Percentiles rank a stretch among this genome's conserved stretches.
Conservation (phyloP, 2,888 invertebrate species). For the Cheilosia pagana region DNA sequence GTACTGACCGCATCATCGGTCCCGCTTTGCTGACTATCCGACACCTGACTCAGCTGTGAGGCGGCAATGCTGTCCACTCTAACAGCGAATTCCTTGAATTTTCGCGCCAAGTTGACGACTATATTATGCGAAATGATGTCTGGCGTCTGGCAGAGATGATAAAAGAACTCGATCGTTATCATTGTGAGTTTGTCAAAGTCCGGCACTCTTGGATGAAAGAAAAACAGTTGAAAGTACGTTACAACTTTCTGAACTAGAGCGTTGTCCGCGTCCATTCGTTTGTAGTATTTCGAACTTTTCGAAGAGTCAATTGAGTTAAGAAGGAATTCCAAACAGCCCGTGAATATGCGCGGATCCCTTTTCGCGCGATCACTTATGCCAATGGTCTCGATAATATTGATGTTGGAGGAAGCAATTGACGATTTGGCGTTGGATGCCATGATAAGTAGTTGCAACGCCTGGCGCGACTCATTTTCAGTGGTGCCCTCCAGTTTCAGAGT, state of each 20-base stretch:
- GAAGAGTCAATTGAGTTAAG: constrained; percentile 80
- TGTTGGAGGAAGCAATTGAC: constrained; percentile 87
- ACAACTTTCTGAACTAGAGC: constrained; percentile 80
- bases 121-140: constrained; percentile 85
- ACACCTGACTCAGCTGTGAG: constrained; percentile 76
- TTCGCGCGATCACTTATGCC: constrained; percentile 85
- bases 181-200: constrained; percentile 85
- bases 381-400: constrained; percentile 89
- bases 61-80: constrained; percentile 77
- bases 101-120: constrained; percentile 84
- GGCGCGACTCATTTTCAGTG: constrained; percentile 88
- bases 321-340: constrained; percentile 80
- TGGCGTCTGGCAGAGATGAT: constrained; percentile 86
- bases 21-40: constrained; percentile 77
- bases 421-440: constrained; percentile 89
- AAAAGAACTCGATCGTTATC: constrained; percentile 85
- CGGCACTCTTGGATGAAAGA: constrained; percentile 82
- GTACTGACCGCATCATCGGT: constrained; percentile 75
- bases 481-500: constrained; percentile 89
- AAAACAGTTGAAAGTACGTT: constrained; percentile 84
- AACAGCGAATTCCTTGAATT: constrained; percentile 83
- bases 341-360: constrained; percentile 81
- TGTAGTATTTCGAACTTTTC: constrained; percentile 81
- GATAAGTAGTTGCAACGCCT: constrained; percentile 90
- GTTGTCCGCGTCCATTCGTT: constrained; percentile 79